Base-by-base conservation (phyloP, 2,797 vertebrate species). In the Pipistrellus pipistrellus region DNA sequence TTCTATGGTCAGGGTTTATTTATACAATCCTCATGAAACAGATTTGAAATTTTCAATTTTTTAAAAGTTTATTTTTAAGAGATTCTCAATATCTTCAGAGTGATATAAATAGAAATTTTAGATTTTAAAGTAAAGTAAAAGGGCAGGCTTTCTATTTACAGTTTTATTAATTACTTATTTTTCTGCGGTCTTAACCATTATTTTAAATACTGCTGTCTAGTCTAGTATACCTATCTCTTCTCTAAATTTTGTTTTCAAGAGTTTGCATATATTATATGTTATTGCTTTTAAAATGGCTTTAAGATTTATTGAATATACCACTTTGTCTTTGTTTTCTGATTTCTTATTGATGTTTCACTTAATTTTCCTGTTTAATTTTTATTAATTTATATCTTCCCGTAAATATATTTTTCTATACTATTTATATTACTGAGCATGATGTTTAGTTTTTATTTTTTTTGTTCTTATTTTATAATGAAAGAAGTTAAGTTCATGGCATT, bases 201-300 rank as follows among this genome's bases (percentile, higher is more conserved):
- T 59, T 46, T 85, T 89, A 85, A 46, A 82, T 57, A 46, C 8
- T 35, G 20, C 23, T 82, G 3, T 59, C 35, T 48, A 48, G 8
- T 20, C 6, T 41, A 35, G 35, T 35, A 62, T 68, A 32, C 44
- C 15, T 20, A 38, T 35, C 32, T 72, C 86, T 84, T 35, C 41
- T 72, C 82, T 84, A 92, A 6, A 84, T 73, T 90, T 76, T 85
- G 25, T 53, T 64, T 88, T 88, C 2, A 38, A 55, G 14, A 51
- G 1, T 90, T 88, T 90, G 2, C 6, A 76, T 80, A 30, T 44
- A 57, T 32, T 35, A 59, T 41, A 41, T 83, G 81, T 55, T 5
- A 55, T 73, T 76, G 13, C 68, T 88, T 85, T 5, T 72, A 75
- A 89, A 88, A 71, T 23, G 0, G 4, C 13, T 85, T 13, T 35